Conservation (phyloP, 1,140 invertebrate genomes). For the Campoletis sonorensis region DNA sequence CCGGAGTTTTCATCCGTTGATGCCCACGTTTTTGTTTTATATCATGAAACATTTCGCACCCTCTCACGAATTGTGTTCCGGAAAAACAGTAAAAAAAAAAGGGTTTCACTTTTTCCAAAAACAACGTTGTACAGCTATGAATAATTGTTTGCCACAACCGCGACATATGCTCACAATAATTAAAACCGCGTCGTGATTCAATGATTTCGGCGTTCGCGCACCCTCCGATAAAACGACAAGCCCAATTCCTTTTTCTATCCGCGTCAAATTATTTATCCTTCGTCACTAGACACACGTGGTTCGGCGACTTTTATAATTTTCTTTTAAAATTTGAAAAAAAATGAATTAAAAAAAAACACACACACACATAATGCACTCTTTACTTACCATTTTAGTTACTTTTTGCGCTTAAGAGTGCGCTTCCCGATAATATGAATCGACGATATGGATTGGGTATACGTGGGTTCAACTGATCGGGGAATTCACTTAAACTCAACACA, state of each 20-base stretch:
- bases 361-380: slow-evolving; percentile 42
- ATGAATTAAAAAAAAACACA: slow-evolving; percentile 47
- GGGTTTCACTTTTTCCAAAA: too few relatives aligned
- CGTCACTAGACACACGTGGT: slow-evolving; percentile 38
- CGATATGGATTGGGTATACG: neutral
- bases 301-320: slow-evolving; percentile 20
- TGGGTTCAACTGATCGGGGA: neutral
- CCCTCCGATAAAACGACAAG: slow-evolving; percentile 40
- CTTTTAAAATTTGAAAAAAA: slow-evolving; percentile 28
- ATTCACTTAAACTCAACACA: slow-evolving; percentile 66
- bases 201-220: slow-evolving; percentile 1
- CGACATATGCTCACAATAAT: neutral
- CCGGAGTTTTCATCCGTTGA: too few relatives aligned
- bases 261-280: neutral
- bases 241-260: neutral
- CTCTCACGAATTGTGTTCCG: too few relatives aligned
- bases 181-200: neutral
- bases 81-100: too few relatives aligned
- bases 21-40: too few relatives aligned
- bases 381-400: slow-evolving; percentile 69
- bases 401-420: slow-evolving; percentile 30
- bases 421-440: slow-evolving; percentile 43
- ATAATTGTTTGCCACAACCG: too few relatives aligned
- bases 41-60: too few relatives aligned
- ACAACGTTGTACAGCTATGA: too few relatives aligned